These are phyloP conservation scores for Troilus luridus DNA, from an alignment of 2,888 invertebrate genomes.

Conservation along the genomic window DNA sequence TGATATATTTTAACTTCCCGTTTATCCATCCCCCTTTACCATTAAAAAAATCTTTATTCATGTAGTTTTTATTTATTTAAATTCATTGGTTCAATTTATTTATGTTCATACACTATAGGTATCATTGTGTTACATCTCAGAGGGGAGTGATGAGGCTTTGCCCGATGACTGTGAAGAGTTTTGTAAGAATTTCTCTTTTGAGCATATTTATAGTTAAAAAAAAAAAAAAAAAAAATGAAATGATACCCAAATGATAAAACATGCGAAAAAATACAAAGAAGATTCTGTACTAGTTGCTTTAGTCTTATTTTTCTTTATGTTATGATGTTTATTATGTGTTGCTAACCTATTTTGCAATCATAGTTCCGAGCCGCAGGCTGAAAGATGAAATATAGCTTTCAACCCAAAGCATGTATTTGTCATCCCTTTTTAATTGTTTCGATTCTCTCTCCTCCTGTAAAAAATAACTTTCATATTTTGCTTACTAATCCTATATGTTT, in stretches of 20 bases:
- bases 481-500: constrained; percentile 58
- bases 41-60: not conserved
- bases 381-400: constrained; percentile 45
- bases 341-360: constrained; percentile 47
- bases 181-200: constrained; percentile 62
- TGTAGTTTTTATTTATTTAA: constrained; percentile 49
- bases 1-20: not conserved
- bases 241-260: not conserved
- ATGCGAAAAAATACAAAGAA: constrained; percentile 44
- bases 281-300: constrained; percentile 38
- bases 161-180: constrained; percentile 61
- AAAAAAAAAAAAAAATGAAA: constrained; percentile 1
- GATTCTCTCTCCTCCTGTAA: constrained; percentile 37
- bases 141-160: constrained; percentile 62
- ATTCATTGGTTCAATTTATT: constrained; percentile 57
- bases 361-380: constrained; percentile 40
- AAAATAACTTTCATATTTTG: constrained; percentile 50
- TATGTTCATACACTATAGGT: constrained; percentile 63
- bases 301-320: constrained; percentile 54
- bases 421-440: constrained; percentile 24
- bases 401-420: constrained; percentile 52
- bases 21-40: not conserved
- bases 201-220: constrained; percentile 49
- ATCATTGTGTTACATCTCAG: constrained; percentile 64
- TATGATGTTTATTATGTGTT: constrained; percentile 47